These are phyloP conservation scores for Lysiphlebus fabarum DNA, from an alignment of 1,140 invertebrate species.

Conservation along the genomic window DNA sequence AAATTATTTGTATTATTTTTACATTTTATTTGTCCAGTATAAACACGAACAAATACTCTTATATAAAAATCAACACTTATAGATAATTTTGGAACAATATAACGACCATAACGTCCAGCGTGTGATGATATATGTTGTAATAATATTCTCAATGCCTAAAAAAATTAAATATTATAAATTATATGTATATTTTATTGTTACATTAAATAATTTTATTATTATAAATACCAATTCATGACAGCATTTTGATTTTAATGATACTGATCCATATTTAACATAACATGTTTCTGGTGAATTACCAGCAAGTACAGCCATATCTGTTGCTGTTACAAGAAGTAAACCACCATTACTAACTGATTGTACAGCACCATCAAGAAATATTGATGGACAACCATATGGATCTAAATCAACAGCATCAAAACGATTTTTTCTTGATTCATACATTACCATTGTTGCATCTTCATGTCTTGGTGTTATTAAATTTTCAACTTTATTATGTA, in stretches of 20 bases:
- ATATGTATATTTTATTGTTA: slow-evolving; percentile 16
- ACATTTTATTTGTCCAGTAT: slow-evolving; percentile 73
- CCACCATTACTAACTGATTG: slow-evolving; percentile 76
- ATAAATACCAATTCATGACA: slow-evolving; percentile 90
- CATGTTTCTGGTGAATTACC: slow-evolving; percentile 95
- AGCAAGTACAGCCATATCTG: slow-evolving; percentile 95
- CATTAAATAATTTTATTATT: slow-evolving; percentile 15
- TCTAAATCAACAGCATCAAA: slow-evolving; percentile 95
- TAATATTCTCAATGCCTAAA: slow-evolving; percentile 84
- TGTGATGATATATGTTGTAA: slow-evolving; percentile 86
- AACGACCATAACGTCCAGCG: slow-evolving; percentile 89
- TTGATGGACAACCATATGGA: slow-evolving; percentile 93
- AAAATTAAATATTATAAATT: slow-evolving; percentile 16
- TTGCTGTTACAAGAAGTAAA: slow-evolving; percentile 91
- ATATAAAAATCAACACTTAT: slow-evolving; percentile 97
- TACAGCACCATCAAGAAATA: slow-evolving; percentile 90
- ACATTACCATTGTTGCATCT: slow-evolving; percentile 88
- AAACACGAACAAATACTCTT: slow-evolving; percentile 87
- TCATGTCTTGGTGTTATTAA: slow-evolving; percentile 70
- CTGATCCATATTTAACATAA: slow-evolving; percentile 89
- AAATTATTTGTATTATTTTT: slow-evolving; percentile 83
- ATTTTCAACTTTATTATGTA: slow-evolving; percentile 73
- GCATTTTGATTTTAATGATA: slow-evolving; percentile 79
- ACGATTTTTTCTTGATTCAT: slow-evolving; percentile 67
- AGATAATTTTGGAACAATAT: slow-evolving; percentile 87